Evolutionary conservation across 2,113 vertebrate species (phyloP), one percentile per base, ranked within the genome.

Genomic region (Leiothrix lutea): DNA sequence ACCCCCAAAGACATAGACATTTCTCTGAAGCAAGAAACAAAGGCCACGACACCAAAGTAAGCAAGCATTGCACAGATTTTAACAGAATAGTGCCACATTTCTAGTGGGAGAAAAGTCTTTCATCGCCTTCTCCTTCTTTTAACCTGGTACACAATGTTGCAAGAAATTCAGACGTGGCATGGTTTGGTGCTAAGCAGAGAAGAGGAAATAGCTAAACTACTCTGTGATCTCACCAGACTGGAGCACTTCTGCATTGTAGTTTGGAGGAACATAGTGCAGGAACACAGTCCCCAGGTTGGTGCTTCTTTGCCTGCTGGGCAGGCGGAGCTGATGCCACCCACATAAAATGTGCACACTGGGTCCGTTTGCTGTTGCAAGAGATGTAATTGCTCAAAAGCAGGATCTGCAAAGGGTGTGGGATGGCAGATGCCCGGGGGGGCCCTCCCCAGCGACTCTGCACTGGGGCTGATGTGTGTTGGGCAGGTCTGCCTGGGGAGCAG

Each of bases 331-430:
- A 31, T 4, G 2, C 11, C 22, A 31, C 33, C 25, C 21, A 28
- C 33, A 12, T 3, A 13, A 80, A 88, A n/a, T 1, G 3, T 0
- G 0, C 38, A 7, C 11, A 1, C 10, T 2, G n/a, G 28, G 8
- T 20, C 44, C 5, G 5, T 56, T 78, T 47, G 19, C 20, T 82
- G 64, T 69, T 48, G 36, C 42, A 36, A 28, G 31, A 70, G 33
- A 4, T 58, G 22, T 47, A 26, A 61, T 35, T 1, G 1, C 45
- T 45, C 23, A 35, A 48, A 88, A 65, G 25, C 40, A 75, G 54
- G 13, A n/a, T 56, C 50, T 85, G 50, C 42, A 45, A 67, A 67
- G n/a, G 19, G 3, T 17, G 21, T 33, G 14, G 15, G 26, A 11
- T 1, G 8, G 36, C 50, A 81, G 33, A 23, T 4, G 36, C 36